Base-by-base conservation (phyloP, 2,888 invertebrate genomes). In the Ochropleura plecta region DNA sequence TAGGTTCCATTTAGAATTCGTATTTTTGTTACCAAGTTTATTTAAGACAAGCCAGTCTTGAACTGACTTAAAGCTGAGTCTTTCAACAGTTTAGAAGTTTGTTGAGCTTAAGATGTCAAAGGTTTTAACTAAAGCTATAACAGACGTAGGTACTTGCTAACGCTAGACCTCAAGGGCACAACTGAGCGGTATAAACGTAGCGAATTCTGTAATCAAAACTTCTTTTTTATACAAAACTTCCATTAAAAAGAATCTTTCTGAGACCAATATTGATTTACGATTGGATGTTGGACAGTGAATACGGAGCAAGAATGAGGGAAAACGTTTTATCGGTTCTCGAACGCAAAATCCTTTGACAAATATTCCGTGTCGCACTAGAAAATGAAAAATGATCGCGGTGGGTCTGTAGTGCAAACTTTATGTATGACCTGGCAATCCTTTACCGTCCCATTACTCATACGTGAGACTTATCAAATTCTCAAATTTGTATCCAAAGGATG, bases 351-450 rank as follows among this genome's bases (percentile, higher is more conserved):
- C 69, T 70, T 48, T 79, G 75, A 79, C 65, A 76, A 71, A 76
- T 62, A 20, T 70, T 49, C 44, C n/a, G 40, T 73, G 49, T 55
- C 66, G 62, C 20, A 73, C 14, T 63, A 53, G 40, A 18, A 82
- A 73, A 82, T 81, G 81, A 81, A 70, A 82, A 73, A 82, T 82
- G 78, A 60, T 63, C 66, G 49, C 51, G 18, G 10, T 18, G 51
- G 42, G 44, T 48, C 57, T 51, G 51, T 57, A 20, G 42, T 18
- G 53, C 20, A 8, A 30, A 53, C 5, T 40, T 57, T 64, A 53
- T 68, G 72, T 66, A 82, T 78, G 59, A 62, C 48, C 18, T 55
- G 20, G 16, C 51, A 9, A 51, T 64, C 10, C 16, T 42, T 51
- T 9, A 48, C 40, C 20, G 42, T 20, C n/a, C 20, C 14, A 48